A percentile compares a stretch with the other conserved stretches of the same genome.
These are phyloP conservation scores for Melikaiella ostensackeni DNA, from an alignment of 2,888 invertebrate species.

Conservation along the genomic window DNA sequence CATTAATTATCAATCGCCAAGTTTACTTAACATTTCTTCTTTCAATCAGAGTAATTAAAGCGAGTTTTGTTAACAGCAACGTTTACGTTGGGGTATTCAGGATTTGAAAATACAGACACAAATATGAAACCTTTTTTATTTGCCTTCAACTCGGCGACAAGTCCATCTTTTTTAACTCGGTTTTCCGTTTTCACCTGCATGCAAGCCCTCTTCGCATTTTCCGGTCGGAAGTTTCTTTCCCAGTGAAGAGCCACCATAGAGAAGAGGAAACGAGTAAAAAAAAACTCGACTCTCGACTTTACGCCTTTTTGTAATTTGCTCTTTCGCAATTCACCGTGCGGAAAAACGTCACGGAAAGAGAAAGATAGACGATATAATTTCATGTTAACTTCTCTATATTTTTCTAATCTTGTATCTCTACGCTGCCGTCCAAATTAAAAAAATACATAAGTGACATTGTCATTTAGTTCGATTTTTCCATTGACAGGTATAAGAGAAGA, in stretches of 20 bases:
- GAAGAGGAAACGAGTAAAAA: constrained; percentile 40
- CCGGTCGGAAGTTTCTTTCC: constrained; percentile 48
- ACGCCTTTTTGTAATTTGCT: constrained; percentile 44
- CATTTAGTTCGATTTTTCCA: too few relatives aligned
- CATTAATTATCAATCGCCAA: neutral
- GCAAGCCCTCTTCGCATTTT: constrained; percentile 41
- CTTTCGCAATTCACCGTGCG: constrained; percentile 42
- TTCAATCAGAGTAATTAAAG: neutral
- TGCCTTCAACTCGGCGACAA: constrained; percentile 4
- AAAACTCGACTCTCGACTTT: constrained; percentile 42
- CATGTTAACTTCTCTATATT: constrained; percentile 24
- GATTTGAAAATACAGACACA: neutral
- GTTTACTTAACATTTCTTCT: neutral
- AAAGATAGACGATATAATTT: constrained; percentile 12
- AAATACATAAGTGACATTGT: too few relatives aligned
- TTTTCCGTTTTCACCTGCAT: constrained; percentile 39
- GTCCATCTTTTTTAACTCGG: constrained; percentile 6
- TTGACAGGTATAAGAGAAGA: too few relatives aligned
- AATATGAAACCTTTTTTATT: neutral
- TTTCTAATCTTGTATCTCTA: neutral
- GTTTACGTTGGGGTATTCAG: neutral
- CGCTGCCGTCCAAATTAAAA: too few relatives aligned
- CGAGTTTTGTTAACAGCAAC: neutral
- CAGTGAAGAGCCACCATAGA: constrained; percentile 21
- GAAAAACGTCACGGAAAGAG: constrained; percentile 35